Evolutionary conservation across 2,797 vertebrate species (phyloP), one percentile per base, ranked within the genome.

Genomic region (Muscicapa striata): DNA sequence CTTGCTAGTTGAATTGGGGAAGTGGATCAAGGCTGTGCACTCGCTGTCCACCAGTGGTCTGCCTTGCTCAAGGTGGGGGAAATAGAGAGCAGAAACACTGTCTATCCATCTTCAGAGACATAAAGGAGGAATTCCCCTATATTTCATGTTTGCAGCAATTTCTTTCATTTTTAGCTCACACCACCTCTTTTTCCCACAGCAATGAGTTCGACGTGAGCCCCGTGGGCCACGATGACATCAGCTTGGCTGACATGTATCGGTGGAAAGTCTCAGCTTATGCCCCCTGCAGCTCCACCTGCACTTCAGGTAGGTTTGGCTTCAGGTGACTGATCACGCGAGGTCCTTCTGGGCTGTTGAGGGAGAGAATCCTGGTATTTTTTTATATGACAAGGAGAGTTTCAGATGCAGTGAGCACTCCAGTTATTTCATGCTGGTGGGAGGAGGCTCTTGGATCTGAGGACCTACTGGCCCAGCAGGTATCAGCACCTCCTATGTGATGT

Each of bases 181-280:
- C 23, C 5, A 10, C 59, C 58, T 95, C 38, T 40, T 89, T 81
- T 94, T 62, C 49, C 87, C 46, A 43, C 84, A 99, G 98, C 96
- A 99, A 99, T 76, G 98, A 99, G 87, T 99, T 99, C 64, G 98
- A 99, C 52, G 97, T 98, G 92, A 98, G 97, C 69, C 95, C 97
- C 1, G 64, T 98, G 57, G 97, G 98, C 66, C 96, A 94, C 0
- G 98, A 97, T 1, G 98, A 99, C 82, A 97, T 98, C 91, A 98
- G 98, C 91, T 93, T 98, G 96, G 98, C 98, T 72, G 98, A 98
- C 96, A 98, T 98, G 98, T 99, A 99, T 95, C 98, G 98, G 79
- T 99, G 99, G 99, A 99, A 99, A 93, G 98, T 99, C 90, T 99
- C 99, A 67, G 98, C 98, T 57, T 98, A 98, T 36, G 98, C 98